Evolutionary conservation across 2,888 invertebrate genomes (phyloP), one percentile per base, ranked within the genome.

Genomic region (Stenodema calcarata): DNA sequence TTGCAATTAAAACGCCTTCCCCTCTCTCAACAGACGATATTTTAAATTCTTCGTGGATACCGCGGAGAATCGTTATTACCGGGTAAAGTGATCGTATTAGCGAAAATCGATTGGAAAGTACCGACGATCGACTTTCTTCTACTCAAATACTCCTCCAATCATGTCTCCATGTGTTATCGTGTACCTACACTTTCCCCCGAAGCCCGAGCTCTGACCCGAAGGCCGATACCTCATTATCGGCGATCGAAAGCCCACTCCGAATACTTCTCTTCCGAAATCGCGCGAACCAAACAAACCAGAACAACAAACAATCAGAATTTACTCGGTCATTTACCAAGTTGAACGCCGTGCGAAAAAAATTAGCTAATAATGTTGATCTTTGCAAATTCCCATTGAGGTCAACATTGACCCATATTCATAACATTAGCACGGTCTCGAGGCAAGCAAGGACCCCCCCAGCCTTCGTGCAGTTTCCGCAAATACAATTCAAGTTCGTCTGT

Each of bases 331-430:
- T 50, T 18, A 14, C n/a, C n/a, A 50, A 4, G 50, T 50, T n/a
- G 50, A n/a, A n/a, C 0, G 50, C 16, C 62, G 23, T 18, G 6
- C 23, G 23, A 73, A 14, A 73, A 70, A 73, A 73, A 73, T 41
- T 28, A 35, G 73, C 35, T 30, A 41, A 73, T 73, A n/a, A n/a
- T 35, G 41, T 69, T 69, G 69, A 27, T 69, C 28, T 27, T 28
- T 3, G 27, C 35, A 35, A 73, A 35, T 16, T 30, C 35, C 73
- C 73, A 35, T 73, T 62, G 41, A 35, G 73, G 73, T 35, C 73
- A 73, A 73, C 73, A 73, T 73, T 73, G 73, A 73, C 73, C 73
- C 35, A 41, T 73, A 35, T 73, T 73, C 73, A 73, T 73, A 41
- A 73, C 7, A 73, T 73, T 73, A 73, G 73, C 73, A 16, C 16